Base-by-base conservation (phyloP, 2,888 invertebrate genomes). In the Reticulitermes lucifugus region DNA sequence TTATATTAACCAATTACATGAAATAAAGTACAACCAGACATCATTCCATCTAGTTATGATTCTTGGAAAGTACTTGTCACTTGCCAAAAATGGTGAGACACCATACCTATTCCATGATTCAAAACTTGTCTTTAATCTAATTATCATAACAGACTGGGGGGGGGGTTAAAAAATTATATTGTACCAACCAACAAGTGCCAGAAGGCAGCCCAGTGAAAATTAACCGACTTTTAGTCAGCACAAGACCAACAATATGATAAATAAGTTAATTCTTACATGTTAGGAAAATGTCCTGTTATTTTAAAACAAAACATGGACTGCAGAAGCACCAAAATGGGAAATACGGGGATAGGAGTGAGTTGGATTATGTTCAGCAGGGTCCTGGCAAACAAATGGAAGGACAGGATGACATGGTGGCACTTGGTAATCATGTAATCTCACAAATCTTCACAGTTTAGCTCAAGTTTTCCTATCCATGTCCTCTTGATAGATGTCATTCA, bases 401-500 rank as follows among this genome's bases (percentile, higher is more conserved):
- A 22, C 41, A 41, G 14, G 5, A 12, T 35, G 35, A 41, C 21
- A 25, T 41, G 18, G 6, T 73, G 14, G 43, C 6, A n/a, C 35
- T 21, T 18, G 41, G 77, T 77, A 46, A 41, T 21, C n/a, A 12
- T 10, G 9, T 73, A 21, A 29, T 6, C n/a, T 21, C n/a, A 41
- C 73, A 35, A 35, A 21, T 29, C 35, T 22, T 35, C 18, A 73
- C 12, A 35, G 41, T 7, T 35, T 14, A 18, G 21, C 22, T 41
- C 14, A 0, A 21, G 21, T 77, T 46, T 43, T 43, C 77, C 77
- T 41, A n/a, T n/a, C 77, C 46, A 41, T 43, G n/a, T 51, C 51
- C 46, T 46, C 51, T 43, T n/a, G n/a, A 46, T 9, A 46, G 77
- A 77, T 25, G 65, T 41, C 73, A n/a, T 35, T 77, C 77, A 77